These are phyloP conservation scores for Tetheella fluctuosa DNA, from an alignment of 2,888 invertebrate species.

Conservation along the genomic window DNA sequence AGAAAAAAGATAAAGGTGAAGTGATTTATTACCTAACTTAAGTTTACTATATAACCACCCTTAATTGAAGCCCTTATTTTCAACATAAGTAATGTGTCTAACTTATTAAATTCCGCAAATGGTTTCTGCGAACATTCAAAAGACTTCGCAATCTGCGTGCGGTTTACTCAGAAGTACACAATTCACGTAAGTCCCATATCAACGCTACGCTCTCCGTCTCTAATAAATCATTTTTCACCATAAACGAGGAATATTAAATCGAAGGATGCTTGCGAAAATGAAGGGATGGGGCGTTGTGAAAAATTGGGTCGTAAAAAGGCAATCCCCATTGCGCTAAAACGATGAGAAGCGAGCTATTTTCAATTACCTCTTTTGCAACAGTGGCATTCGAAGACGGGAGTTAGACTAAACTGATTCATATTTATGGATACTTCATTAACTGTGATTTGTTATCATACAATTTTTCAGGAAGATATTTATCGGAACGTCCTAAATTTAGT, in stretches of 20 bases:
- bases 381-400: conserved; percentile 21
- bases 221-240: conserved; percentile 72
- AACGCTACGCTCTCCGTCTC: conserved; percentile 47
- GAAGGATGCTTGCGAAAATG: conserved; percentile 64
- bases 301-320: conserved; percentile 76
- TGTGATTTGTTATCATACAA: neutral
- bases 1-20: neutral
- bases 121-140: neutral
- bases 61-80: neutral
- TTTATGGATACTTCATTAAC: conserved; percentile 5
- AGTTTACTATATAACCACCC: neutral
- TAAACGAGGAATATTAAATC: conserved; percentile 76
- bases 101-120: neutral
- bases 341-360: conserved; percentile 66
- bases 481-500: too few species aligned
- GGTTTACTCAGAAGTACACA: conserved; percentile 31
- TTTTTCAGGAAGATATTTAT: neutral
- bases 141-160: conserved; percentile 23
- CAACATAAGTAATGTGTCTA: neutral
- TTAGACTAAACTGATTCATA: conserved; percentile 15
- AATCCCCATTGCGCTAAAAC: conserved; percentile 62
- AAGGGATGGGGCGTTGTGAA: conserved; percentile 63
- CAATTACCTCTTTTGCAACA: conserved; percentile 55
- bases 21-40: neutral
- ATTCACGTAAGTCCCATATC: conserved; percentile 60